phyloP scores from a whole-genome alignment of 2,888 invertebrate species.

The Bibio marci region DNA sequence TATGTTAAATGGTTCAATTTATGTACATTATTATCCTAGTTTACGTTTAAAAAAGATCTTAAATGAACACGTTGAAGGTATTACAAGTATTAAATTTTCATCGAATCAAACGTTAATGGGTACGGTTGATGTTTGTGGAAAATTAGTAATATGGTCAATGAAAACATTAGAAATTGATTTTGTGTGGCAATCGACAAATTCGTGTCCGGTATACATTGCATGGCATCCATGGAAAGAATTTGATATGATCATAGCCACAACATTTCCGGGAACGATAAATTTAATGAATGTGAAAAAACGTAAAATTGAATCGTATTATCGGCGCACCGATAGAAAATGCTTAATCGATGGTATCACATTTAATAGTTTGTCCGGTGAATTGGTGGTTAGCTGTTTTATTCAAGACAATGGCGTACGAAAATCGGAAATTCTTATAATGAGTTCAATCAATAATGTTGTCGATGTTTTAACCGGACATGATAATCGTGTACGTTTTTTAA shows the following conservation, averaged over 20 bases:
- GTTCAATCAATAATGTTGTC: slow-evolving; percentile 24
- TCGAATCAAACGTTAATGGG: slow-evolving; percentile 21
- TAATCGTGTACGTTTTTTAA: slow-evolving; percentile 20
- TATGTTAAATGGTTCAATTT: not conserved
- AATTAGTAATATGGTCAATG: slow-evolving; percentile 19
- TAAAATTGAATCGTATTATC: slow-evolving; percentile 22
- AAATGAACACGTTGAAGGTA: slow-evolving; percentile 6
- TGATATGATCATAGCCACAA: slow-evolving; percentile 25
- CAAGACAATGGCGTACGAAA: slow-evolving; percentile 12
- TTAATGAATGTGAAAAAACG: slow-evolving; percentile 20
- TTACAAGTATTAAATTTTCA: slow-evolving; percentile 20
- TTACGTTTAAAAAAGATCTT: not conserved
- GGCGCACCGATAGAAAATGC: slow-evolving; percentile 17
- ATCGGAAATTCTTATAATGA: slow-evolving; percentile 21
- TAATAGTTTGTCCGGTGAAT: slow-evolving; percentile 28
- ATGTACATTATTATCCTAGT: not conserved
- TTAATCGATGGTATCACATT: slow-evolving; percentile 24
- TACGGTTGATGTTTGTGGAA: slow-evolving; percentile 18
- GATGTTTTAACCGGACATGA: slow-evolving; percentile 19
- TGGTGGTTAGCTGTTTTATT: slow-evolving; percentile 23
- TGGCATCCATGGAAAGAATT: slow-evolving; percentile 32
- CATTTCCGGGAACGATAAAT: slow-evolving; percentile 19
- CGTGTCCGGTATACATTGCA: slow-evolving; percentile 17
- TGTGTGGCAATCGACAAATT: slow-evolving; percentile 3
- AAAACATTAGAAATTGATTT: slow-evolving; percentile 13